Base-by-base conservation (phyloP, 2,113 vertebrate genomes). In the Hemiprocne comata region DNA sequence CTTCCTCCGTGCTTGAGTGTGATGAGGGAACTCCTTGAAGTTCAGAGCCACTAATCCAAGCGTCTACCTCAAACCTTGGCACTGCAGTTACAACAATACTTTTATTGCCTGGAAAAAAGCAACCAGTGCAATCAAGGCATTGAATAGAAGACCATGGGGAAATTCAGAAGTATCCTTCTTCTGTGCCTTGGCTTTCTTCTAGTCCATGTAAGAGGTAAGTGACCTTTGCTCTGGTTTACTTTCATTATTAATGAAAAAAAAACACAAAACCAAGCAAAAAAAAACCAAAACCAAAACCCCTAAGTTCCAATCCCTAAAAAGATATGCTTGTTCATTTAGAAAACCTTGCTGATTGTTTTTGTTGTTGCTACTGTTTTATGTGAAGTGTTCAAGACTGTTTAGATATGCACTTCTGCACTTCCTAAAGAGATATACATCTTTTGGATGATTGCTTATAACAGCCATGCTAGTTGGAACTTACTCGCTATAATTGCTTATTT, bases 161-260 rank as follows among this genome's bases (percentile, higher is more conserved):
- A 91, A 83, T 70, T 96, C 73, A 46, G 66, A 85, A 84, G 9
- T 13, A 53, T 58, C 64, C 44, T 97, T 40, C 42, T 97, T 80
- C 44, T 95, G 69, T 96, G 89, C 42, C 33, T 95, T 67, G 89
- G 87, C 60, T 91, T 95, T 75, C 77, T 97, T 91, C 79, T 96
- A 34, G 46, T 90, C 34, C 64, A 48, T 5, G 85, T 94, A 33
- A 87, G 64, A 93, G 97, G 97, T 97, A 95, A 94, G 97, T 65
- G 31, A 81, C 8, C 9, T 60, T 95, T 85, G 21, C 42, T 19
- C 84, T 71, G 17, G 4, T 8, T 89, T 90, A 51, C 82, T 93
- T 87, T n/a, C 64, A 53, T 74, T 84, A 71, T 80, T 89, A 92
- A 60, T 31, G 0, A 11, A 60, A 74, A 58, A n/a, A 10, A 34